Evolutionary conservation across 1,140 invertebrate genomes (phyloP).

Genomic region (Aricia agestis): DNA sequence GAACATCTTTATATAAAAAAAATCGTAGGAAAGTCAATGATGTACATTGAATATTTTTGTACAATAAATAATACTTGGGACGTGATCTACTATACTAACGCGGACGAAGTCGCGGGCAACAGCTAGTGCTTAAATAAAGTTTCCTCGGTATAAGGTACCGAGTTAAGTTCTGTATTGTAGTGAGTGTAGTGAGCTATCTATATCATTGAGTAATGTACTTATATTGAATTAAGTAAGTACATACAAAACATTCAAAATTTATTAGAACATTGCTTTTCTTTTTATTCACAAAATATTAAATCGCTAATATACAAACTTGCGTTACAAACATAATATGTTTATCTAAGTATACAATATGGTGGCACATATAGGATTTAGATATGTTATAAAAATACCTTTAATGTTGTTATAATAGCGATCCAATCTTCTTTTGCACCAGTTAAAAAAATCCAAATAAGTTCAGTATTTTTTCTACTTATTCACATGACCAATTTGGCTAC

Average conservation of each 20-base stretch:
- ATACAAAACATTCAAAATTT: slow-evolving; percentile 24
- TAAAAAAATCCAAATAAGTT: too few species aligned
- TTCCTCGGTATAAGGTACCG: too few species aligned
- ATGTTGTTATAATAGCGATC: background rate
- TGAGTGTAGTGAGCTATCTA: too few species aligned
- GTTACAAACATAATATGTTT: slow-evolving; percentile 11
- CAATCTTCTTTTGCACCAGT: background rate
- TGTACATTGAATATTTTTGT: too few species aligned
- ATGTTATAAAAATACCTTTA: slow-evolving; percentile 11
- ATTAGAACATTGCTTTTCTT: slow-evolving; percentile 20
- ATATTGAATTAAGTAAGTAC: background rate
- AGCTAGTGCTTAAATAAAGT: too few species aligned
- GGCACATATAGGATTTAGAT: slow-evolving; percentile 13
- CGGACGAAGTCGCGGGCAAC: too few species aligned
- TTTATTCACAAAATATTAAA: slow-evolving; percentile 2
- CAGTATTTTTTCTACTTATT: background rate
- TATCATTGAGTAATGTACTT: too few species aligned
- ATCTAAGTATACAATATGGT: slow-evolving; percentile 11
- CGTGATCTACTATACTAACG: too few species aligned
- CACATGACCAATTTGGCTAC: background rate
- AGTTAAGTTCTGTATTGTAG: too few species aligned
- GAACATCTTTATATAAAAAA: too few species aligned
- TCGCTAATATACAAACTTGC: slow-evolving; percentile 13
- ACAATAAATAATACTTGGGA: too few species aligned
- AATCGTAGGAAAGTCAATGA: too few species aligned